These are phyloP conservation scores for Anastatus disparis DNA, from an alignment of 1,140 invertebrate genomes.

Conservation along the genomic window DNA sequence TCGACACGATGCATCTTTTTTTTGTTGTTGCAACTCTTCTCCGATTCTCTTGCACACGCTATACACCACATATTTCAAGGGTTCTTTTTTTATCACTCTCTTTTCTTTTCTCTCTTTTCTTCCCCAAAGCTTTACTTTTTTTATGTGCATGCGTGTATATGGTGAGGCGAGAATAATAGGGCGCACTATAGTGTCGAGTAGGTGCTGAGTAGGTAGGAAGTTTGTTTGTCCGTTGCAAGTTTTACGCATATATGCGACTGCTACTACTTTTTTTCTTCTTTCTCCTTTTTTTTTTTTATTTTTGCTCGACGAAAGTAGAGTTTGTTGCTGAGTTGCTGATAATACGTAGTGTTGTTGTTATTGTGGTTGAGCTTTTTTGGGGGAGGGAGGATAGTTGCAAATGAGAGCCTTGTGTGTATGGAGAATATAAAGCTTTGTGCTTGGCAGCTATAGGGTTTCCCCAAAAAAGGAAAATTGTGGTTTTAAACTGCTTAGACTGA, in stretches of 20 bases:
- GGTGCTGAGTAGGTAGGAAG: slow-evolving; percentile 31
- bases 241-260: too few species aligned
- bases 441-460: too few species aligned
- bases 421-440: too few species aligned
- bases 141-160: background rate
- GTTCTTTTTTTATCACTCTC: slow-evolving; percentile 5
- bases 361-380: slow-evolving; percentile 25
- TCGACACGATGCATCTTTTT: background rate
- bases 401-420: too few species aligned
- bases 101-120: background rate
- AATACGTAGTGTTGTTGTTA: background rate
- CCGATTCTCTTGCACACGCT: background rate
- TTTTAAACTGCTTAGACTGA: too few species aligned
- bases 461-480: too few species aligned
- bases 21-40: background rate
- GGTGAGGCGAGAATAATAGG: slow-evolving; percentile 22
- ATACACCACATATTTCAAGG: background rate
- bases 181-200: background rate
- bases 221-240: slow-evolving; percentile 19
- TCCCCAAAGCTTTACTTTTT: background rate
- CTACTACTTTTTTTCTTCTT: background rate
- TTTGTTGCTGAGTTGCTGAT: background rate
- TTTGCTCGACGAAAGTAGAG: too few species aligned
- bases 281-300: background rate
- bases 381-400: too few species aligned